Evolutionary conservation across 2,888 invertebrate species (phyloP), one percentile per base, ranked within the genome.

Genomic region (Trilocha varians): DNA sequence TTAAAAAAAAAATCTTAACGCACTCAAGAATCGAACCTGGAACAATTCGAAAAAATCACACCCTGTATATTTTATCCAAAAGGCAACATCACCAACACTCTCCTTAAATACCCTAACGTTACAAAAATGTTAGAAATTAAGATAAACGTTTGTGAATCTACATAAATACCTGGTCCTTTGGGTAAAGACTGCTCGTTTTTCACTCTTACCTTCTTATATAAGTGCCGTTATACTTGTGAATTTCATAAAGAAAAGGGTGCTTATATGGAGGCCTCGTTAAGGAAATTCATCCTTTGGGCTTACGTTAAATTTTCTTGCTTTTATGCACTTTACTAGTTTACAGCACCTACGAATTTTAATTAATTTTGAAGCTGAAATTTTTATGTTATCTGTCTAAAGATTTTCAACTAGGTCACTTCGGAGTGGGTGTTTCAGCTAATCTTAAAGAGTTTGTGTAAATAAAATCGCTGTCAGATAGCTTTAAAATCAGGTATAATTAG

Each of bases 91-190:
- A 25, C 0, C 25, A 3, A 9, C 25, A 25, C 25, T 25, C 49
- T 46, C 45, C 40, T 43, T 43, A 46, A 49, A 46, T 35, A 34
- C 39, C 37, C 38, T 36, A 39, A 41, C 44, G 42, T 50, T 52
- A 46, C 45, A 34, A 41, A 40, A 46, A 46, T 38, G 46, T 45
- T 44, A 36, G 32, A 39, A 40, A 45, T 40, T 42, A 45, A 47
- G 36, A 48, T 42, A 45, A 48, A 49, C 44, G 45, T 36, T 32
- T 39, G 39, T 36, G 40, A 46, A 53, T 57, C 50, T 50, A 40
- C 50, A 55, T 57, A 53, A 55, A 48, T 41, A 49, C 39, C 39
- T 38, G 40, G 39, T 37, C 43, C 38, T 48, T 41, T 38, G 40
- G 34, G 25, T 15, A 25, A 25, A n/a, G 16, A 33, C 3, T 34